Conservation (phyloP, 1,140 invertebrate genomes). For the Drosophila quadrilineata region DNA sequence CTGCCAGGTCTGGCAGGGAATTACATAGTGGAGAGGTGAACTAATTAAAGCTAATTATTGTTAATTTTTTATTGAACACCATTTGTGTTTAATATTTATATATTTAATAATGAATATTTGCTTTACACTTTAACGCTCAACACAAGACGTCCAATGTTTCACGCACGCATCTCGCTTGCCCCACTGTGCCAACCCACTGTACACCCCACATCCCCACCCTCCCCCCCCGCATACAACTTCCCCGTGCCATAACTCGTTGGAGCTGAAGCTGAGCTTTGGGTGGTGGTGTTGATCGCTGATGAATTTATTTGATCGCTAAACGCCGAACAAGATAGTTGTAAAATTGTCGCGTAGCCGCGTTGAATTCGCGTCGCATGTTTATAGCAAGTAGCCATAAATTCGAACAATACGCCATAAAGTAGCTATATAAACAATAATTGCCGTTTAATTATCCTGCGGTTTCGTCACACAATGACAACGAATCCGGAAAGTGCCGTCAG, state of each 20-base stretch:
- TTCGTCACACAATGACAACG: conserved; percentile 55
- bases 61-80: conserved; percentile 65
- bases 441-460: conserved; percentile 7
- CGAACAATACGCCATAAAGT: neutral
- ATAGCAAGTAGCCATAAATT: conserved; percentile 16
- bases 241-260: no score
- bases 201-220: no score
- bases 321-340: conserved; percentile 71
- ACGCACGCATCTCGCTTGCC: neutral
- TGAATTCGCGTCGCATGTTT: conserved; percentile 11
- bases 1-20: neutral
- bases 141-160: conserved; percentile 30
- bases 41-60: conserved; percentile 68
- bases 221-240: neutral
- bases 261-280: conserved; percentile 15
- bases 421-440: neutral
- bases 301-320: conserved; percentile 75
- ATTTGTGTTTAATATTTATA: conserved; percentile 23
- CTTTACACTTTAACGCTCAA: conserved; percentile 52
- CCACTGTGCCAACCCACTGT: neutral
- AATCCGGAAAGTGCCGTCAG: conserved; percentile 27
- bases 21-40: neutral
- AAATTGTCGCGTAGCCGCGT: conserved; percentile 41
- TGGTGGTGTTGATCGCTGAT: conserved; percentile 32
- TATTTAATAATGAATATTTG: conserved; percentile 53